These are phyloP conservation scores for Cataglyphis altisquamis DNA, from an alignment of 2,888 invertebrate species.

Conservation along the genomic window DNA sequence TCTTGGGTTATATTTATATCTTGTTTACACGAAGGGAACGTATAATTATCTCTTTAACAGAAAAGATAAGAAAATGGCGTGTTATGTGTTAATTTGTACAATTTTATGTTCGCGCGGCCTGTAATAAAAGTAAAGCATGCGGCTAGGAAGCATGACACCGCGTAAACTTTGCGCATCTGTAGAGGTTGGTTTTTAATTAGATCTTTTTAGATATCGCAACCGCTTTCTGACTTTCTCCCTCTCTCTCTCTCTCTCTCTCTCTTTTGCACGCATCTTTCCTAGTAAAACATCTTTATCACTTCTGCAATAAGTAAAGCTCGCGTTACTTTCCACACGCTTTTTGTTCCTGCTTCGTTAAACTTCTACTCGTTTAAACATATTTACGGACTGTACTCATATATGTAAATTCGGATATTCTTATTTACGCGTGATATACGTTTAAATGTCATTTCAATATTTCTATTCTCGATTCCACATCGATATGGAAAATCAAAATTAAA, in stretches of 20 bases:
- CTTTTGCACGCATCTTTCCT: neutral
- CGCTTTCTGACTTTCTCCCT: neutral
- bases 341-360: slow-evolving; percentile 5
- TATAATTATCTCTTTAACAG: neutral
- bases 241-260: neutral
- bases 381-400: neutral
- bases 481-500: too few species aligned
- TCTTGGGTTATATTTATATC: neutral
- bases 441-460: neutral
- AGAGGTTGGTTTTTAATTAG: slow-evolving; percentile 64
- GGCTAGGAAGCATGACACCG: slow-evolving; percentile 40
- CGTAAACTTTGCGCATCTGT: neutral
- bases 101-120: slow-evolving; percentile 10
- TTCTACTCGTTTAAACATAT: neutral
- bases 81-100: slow-evolving; percentile 34
- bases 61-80: neutral
- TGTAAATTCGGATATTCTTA: neutral
- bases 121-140: slow-evolving; percentile 50
- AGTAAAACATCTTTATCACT: slow-evolving; percentile 19
- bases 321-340: slow-evolving; percentile 4
- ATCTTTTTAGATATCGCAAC: slow-evolving; percentile 24
- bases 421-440: neutral
- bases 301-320: slow-evolving; percentile 25
- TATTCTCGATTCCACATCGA: too few species aligned
- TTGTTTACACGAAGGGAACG: neutral